Base-by-base conservation (phyloP, 2,888 invertebrate genomes). In the Synanthedon vespiformis region DNA sequence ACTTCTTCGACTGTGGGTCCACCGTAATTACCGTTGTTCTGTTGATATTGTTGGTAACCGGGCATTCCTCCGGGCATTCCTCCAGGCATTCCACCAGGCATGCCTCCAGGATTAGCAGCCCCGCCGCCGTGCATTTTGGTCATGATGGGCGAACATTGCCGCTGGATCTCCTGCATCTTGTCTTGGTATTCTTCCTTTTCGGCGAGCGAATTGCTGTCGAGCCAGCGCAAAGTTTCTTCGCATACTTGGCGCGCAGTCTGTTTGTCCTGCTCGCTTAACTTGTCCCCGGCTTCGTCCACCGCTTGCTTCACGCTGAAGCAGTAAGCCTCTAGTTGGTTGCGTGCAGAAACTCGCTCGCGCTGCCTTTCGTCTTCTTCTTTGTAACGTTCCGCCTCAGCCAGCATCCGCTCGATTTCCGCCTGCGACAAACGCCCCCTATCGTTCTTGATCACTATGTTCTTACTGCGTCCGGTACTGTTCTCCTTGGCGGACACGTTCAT, bases 401-500 rank as follows among this genome's bases (percentile, higher is more conserved):
- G 74, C 94, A 94, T 95, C 57, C 92, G 88, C 55, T 95, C 94
- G 59, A 95, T 95, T 67, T 95, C 95, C 22, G 92, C 92, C 69
- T 94, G 93, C 6, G 93, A 93, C 51, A 95, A 80, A 4, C 95
- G 89, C 1, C 94, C 94, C 67, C 92, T 94, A 79, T 95, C 94
- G 77, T 95, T 95, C 69, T 93, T 93, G 62, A 95, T 95, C 44
- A 92, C 92, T 56, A 95, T 94, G 67, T 92, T 92, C 72, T 91
- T 92, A 52, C 90, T 90, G 59, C 92, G 92, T 18, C 89, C 91
- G 0, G 90, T 89, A 61, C 90, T 89, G 71, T 89, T 90, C 58
- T 91, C 91, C 58, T 92, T 90, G n/a, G 96, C 96, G 0, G 93
- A 91, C 0, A 96, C 96, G 72, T 95, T 95, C 55, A 95, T 78